phyloP scores from a whole-genome alignment of 30 jellyfish, hydroid and myxozoan genomes.

The Aurelia sp. region DNA sequence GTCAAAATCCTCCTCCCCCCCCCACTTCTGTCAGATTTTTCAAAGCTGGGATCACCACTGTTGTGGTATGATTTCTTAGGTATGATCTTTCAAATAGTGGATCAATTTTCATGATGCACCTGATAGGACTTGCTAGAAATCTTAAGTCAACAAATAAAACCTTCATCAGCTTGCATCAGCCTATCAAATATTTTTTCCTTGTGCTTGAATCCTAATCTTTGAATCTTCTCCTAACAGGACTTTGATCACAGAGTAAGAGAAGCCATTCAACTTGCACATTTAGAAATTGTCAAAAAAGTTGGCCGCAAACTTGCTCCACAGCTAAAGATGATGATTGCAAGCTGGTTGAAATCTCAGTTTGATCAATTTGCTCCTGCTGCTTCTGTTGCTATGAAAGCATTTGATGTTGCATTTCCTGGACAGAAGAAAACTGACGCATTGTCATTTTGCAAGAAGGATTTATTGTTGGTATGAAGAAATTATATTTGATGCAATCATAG shows the following conservation, averaged over 20 bases:
- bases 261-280: conserved; percentile 80
- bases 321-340: conserved; percentile 62
- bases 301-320: conserved; percentile 86
- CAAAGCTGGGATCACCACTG: too few species aligned
- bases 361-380: conserved; percentile 82
- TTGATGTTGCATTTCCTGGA: conserved; percentile 70
- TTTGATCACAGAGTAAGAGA: conserved; percentile 95
- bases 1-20: too few species aligned
- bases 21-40: too few species aligned
- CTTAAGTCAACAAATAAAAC: too few species aligned
- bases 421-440: conserved; percentile 73
- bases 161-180: too few species aligned
- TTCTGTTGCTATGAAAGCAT: conserved; percentile 69
- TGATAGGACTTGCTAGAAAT: too few species aligned
- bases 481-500: neutral
- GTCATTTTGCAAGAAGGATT: conserved; percentile 77
- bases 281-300: conserved; percentile 68
- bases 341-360: conserved; percentile 83
- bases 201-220: neutral
- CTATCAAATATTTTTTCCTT: too few species aligned
- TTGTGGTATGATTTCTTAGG: too few species aligned
- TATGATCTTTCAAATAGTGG: too few species aligned
- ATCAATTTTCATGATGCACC: too few species aligned
- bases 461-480: conserved; percentile 63
- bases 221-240: conserved; percentile 47